Percentiles rank a stretch among this genome's conserved stretches.
Evolutionary conservation across 2,888 invertebrate genomes (phyloP).

Genomic region (Eupithecia subfuscata): DNA sequence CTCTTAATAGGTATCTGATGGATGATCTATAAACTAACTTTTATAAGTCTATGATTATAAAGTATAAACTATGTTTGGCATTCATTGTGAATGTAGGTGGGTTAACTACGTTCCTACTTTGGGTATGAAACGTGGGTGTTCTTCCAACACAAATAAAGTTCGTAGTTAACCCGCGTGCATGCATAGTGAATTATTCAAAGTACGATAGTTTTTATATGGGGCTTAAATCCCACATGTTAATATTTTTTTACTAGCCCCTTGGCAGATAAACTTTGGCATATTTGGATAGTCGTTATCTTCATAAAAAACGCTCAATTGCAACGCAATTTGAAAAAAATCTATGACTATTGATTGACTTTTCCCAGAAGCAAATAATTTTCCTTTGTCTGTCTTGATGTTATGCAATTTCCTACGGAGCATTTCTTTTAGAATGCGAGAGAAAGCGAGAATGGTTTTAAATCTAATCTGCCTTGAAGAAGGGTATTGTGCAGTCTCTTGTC

Average conservation of each 20-base stretch:
- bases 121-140: neutral
- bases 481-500: neutral
- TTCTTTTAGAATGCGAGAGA: neutral
- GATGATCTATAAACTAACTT: too few relatives aligned
- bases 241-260: neutral
- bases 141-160: neutral
- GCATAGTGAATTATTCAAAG: too few relatives aligned
- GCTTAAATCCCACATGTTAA: neutral
- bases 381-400: constrained; percentile 9
- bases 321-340: neutral
- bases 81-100: too few relatives aligned
- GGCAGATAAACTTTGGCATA: neutral
- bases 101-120: too few relatives aligned
- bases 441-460: neutral
- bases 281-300: neutral
- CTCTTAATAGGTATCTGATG: neutral
- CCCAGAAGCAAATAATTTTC: constrained; percentile 10
- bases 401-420: constrained; percentile 5
- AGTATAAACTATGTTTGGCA: too few relatives aligned
- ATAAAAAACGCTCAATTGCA: neutral
- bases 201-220: too few relatives aligned
- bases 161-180: too few relatives aligned
- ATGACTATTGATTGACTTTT: neutral
- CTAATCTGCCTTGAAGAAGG: neutral
- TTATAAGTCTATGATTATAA: too few relatives aligned